Conservation (phyloP, 2,113 vertebrate species). For the Polypterus senegalus region DNA sequence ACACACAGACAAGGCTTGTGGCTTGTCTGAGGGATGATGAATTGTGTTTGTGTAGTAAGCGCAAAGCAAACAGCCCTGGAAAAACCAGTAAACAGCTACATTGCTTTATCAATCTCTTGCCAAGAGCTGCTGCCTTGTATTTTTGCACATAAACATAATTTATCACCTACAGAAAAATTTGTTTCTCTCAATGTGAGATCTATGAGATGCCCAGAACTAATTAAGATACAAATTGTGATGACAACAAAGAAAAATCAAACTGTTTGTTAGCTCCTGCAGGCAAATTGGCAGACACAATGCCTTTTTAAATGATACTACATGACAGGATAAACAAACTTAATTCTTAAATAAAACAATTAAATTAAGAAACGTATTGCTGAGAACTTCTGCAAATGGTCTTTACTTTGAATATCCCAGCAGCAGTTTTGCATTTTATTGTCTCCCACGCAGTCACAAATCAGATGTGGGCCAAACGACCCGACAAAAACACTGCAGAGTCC, state of each 20-base stretch:
- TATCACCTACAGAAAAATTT: slow-evolving; percentile 33
- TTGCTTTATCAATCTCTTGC: slow-evolving; percentile 23
- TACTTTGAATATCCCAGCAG: no score
- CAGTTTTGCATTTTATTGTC: no score
- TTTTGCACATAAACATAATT: slow-evolving; percentile 35
- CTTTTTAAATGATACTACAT: background rate
- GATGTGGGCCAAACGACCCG: no score
- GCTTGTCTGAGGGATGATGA: slow-evolving; percentile 1
- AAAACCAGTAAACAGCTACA: slow-evolving; percentile 8
- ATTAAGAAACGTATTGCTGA: background rate
- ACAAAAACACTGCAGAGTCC: no score
- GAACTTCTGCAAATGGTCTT: background rate
- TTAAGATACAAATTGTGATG: slow-evolving; percentile 34
- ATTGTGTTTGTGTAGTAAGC: slow-evolving; percentile 7
- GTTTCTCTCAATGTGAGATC: slow-evolving; percentile 23
- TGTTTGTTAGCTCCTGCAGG: slow-evolving; percentile 16
- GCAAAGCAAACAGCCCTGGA: background rate
- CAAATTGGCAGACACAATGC: slow-evolving; percentile 14
- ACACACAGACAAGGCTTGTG: background rate
- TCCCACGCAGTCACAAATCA: no score
- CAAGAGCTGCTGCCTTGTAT: slow-evolving; percentile 24
- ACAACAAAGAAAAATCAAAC: slow-evolving; percentile 27
- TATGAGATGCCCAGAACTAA: slow-evolving; percentile 31
- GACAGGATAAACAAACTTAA: background rate
- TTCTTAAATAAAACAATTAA: background rate